Conservation (phyloP, 2,113 vertebrate genomes). For the Pterocles gutturalis region DNA sequence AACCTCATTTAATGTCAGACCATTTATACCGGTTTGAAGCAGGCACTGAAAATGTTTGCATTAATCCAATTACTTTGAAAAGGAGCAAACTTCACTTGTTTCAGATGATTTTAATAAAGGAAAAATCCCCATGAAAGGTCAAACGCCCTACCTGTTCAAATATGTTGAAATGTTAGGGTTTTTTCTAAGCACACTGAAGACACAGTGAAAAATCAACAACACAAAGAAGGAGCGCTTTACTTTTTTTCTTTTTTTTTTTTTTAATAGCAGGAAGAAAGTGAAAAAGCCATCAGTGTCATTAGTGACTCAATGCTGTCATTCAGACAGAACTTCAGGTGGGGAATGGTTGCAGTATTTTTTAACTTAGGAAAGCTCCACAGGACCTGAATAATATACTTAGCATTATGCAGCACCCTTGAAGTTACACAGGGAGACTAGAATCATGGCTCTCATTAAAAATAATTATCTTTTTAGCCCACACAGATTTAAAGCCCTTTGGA, state of each 20-base stretch:
- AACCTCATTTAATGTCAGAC: constrained; percentile 52
- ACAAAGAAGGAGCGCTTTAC: background rate
- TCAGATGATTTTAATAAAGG: background rate
- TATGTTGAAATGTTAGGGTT: background rate
- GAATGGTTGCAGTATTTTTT: background rate
- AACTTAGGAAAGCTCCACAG: background rate
- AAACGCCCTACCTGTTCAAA: constrained; percentile 14
- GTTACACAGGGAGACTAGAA: background rate
- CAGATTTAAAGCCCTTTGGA: background rate
- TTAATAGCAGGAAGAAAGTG: background rate
- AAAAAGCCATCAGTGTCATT: background rate
- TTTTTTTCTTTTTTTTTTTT: background rate
- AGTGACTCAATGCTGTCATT: background rate
- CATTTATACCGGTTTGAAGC: constrained; percentile 44
- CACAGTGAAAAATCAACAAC: background rate
- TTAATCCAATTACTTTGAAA: constrained; percentile 51
- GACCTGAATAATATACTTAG: background rate
- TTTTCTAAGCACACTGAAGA: background rate
- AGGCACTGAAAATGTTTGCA: constrained; percentile 4
- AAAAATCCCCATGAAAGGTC: constrained; percentile 1
- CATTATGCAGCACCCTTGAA: background rate
- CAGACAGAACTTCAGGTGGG: background rate
- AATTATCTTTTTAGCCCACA: background rate
- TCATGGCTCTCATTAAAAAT: constrained; percentile 27
- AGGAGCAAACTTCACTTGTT: constrained; percentile 29